These are phyloP conservation scores for Mylabris phalerata DNA, from an alignment of 1,140 invertebrate species.

Conservation along the genomic window DNA sequence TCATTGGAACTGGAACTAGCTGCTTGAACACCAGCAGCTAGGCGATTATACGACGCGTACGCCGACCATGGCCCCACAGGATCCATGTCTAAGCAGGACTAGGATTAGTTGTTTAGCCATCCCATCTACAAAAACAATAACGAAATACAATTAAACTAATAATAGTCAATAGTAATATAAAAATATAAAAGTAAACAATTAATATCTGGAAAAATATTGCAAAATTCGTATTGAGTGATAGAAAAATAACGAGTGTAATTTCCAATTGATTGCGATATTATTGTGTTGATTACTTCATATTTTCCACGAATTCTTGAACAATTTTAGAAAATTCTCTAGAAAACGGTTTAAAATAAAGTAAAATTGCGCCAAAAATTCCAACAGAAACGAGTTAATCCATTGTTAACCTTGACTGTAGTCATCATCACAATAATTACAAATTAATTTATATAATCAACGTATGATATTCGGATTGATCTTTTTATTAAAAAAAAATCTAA, in stretches of 20 bases:
- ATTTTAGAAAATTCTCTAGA: too few relatives aligned
- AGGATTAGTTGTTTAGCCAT: slow-evolving; percentile 31
- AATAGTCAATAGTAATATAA: background rate
- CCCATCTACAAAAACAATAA: slow-evolving; percentile 32
- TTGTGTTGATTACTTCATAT: too few relatives aligned
- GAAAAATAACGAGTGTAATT: too few relatives aligned
- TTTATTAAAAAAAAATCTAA: background rate
- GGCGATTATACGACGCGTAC: slow-evolving; percentile 65
- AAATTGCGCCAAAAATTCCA: background rate
- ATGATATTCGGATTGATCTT: background rate
- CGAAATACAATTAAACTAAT: slow-evolving; percentile 12
- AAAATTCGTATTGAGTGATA: too few relatives aligned
- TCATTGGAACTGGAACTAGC: slow-evolving; percentile 38
- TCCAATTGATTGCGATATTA: too few relatives aligned
- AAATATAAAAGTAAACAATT: too few relatives aligned
- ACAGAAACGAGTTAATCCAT: background rate
- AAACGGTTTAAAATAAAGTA: slow-evolving; percentile 4
- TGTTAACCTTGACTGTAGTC: background rate
- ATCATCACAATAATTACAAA: background rate
- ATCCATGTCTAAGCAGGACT: slow-evolving; percentile 51
- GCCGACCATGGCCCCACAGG: slow-evolving; percentile 70
- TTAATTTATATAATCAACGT: background rate
- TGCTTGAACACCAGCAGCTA: slow-evolving; percentile 53
- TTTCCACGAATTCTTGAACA: too few relatives aligned
- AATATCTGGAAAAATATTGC: too few relatives aligned